Evolutionary conservation across 2,113 vertebrate genomes (phyloP).

Genomic region (Pleuronectes platessa): DNA sequence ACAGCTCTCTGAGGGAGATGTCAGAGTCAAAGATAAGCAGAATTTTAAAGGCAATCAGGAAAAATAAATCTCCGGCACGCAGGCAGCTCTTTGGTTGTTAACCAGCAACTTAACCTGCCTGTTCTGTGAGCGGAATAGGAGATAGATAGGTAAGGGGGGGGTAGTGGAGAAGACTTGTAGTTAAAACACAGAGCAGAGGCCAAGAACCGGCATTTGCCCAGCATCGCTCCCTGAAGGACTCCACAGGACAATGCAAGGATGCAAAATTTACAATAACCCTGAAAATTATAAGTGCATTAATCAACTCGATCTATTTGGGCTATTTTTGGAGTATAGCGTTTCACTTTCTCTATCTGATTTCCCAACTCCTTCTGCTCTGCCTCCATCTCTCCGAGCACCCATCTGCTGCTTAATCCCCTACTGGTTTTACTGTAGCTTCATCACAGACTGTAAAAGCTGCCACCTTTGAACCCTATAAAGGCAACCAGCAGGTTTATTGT

Average conservation of each 20-base stretch:
- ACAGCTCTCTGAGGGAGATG: conserved; percentile 88
- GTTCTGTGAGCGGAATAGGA: conserved; percentile 70
- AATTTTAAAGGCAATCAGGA: conserved; percentile 98
- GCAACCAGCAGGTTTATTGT: conserved; percentile 90
- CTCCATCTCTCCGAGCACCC: conserved; percentile 59
- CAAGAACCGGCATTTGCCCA: conserved; percentile 21
- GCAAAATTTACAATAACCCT: conserved; percentile 2
- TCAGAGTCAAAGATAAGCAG: conserved; percentile 95
- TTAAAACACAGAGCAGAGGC: conserved; percentile 31
- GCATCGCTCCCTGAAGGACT: background rate
- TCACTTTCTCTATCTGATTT: conserved; percentile 15
- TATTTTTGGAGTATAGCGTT: conserved; percentile 29
- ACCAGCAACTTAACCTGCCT: conserved; percentile 81
- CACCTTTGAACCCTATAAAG: conserved; percentile 93
- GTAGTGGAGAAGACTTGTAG: conserved; percentile 29
- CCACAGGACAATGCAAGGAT: background rate
- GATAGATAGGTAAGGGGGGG: conserved; percentile 34
- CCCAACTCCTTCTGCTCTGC: conserved; percentile 28
- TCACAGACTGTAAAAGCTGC: conserved; percentile 89
- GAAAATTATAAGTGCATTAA: background rate
- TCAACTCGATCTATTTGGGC: background rate
- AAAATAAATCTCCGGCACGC: conserved; percentile 83
- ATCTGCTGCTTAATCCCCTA: conserved; percentile 85
- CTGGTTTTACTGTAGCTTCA: conserved; percentile 89
- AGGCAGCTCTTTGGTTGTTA: conserved; percentile 78